Percentiles rank a stretch among this genome's conserved stretches.
Evolutionary conservation across 2,888 invertebrate species (phyloP).

Genomic region (Exocentrus adspersus): DNA sequence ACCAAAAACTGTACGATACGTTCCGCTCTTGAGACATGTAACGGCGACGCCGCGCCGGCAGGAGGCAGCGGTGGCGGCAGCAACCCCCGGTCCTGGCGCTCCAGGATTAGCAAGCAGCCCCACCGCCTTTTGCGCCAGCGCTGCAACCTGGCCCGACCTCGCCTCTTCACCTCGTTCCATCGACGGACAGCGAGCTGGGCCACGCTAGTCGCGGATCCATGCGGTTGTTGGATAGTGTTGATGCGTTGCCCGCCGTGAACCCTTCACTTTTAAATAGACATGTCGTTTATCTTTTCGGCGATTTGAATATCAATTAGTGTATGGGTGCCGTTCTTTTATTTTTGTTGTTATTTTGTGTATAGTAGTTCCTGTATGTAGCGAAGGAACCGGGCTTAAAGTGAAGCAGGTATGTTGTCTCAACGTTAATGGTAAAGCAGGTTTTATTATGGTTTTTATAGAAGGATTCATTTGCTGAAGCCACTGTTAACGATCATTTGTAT

Average conservation of each 20-base stretch:
- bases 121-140: conserved; percentile 31
- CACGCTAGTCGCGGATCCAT: conserved; percentile 25
- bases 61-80: conserved; percentile 15
- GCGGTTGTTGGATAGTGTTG: conserved; percentile 23
- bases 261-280: conserved; percentile 14
- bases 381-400: conserved; percentile 17
- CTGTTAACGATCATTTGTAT: not conserved
- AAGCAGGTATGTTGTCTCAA: conserved; percentile 33
- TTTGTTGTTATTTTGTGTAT: conserved; percentile 22
- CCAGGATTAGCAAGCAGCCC: conserved; percentile 31
- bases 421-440: conserved; percentile 16
- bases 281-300: conserved; percentile 22
- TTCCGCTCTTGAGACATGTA: conserved; percentile 17
- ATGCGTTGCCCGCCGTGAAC: conserved; percentile 20
- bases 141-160: conserved; percentile 48
- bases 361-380: conserved; percentile 25
- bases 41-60: conserved; percentile 8
- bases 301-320: conserved; percentile 18
- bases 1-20: conserved; percentile 5
- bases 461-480: not conserved
- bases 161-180: conserved; percentile 53
- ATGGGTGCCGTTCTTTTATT: conserved; percentile 20
- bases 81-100: conserved; percentile 28
- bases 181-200: conserved; percentile 29
- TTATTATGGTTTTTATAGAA: conserved; percentile 15